Percentiles rank a stretch among this genome's conserved stretches.
Conservation (phyloP, 2,113 vertebrate genomes). For the Ivindomyrus marchei region DNA sequence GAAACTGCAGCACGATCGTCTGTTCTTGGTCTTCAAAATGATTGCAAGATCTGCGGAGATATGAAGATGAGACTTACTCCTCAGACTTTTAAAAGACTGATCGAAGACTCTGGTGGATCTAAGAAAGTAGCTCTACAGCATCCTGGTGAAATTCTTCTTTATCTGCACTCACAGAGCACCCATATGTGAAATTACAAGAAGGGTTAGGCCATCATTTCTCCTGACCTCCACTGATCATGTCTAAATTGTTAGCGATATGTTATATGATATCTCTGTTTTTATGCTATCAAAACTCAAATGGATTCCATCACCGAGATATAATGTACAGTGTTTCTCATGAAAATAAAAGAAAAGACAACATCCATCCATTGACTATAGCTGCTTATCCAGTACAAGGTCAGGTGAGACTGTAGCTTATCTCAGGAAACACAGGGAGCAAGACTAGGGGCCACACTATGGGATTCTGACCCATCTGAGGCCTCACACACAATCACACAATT, state of each 20-base stretch:
- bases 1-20: background rate
- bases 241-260: background rate
- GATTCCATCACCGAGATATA: background rate
- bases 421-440: background rate
- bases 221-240: background rate
- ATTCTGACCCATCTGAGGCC: background rate
- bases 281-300: background rate
- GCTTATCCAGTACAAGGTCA: background rate
- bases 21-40: background rate
- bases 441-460: background rate
- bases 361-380: background rate
- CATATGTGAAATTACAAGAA: background rate
- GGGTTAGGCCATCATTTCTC: background rate
- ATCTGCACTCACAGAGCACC: background rate
- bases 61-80: background rate
- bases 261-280: background rate
- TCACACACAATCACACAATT: background rate
- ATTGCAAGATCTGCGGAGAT: background rate
- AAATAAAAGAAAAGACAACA: background rate
- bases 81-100: background rate
- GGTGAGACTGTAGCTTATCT: background rate
- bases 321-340: background rate
- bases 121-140: background rate
- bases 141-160: background rate
- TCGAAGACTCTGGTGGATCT: background rate